Evolutionary conservation across 2,888 invertebrate species (phyloP), one percentile per base, ranked within the genome.

Genomic region (Eulithis prunata): DNA sequence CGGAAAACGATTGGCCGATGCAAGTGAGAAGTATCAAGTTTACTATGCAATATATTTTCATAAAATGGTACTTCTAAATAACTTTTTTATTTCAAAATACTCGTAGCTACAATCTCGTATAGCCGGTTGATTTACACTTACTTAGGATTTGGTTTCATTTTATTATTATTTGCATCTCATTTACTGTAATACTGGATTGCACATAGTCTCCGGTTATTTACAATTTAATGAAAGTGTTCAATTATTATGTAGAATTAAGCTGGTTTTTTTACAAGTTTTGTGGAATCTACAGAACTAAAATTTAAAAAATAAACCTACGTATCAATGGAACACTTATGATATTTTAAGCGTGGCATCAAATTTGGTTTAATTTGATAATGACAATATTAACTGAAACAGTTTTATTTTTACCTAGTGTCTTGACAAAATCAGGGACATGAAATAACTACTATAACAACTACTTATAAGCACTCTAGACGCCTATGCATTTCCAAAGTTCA

Each of bases 21-120:
- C 72, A 78, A 85, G 83, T 83, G 81, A 81, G 83, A 86, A 86
- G 77, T 85, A 84, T 85, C 86, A 81, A 79, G 73, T 84, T 83
- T 79, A 84, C 82, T 82, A 78, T 81, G 75, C 79, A 79, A 82
- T 86, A 83, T 85, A 81, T 85, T 85, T 78, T 78, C 79, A 84
- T 86, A 82, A 84, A 84, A 80, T 78, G 75, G 80, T 79, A 75
- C 73, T 79, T 80, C 80, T 85, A 79, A 75, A 78, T 80, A 79
- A 78, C 72, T 73, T 81, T 76, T 75, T 77, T 58, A 73, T 77
- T 78, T 80, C 79, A 72, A 77, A 76, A 75, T 73, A 32, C 32
- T 32, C 32, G 32, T 32, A 64, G 69, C 73, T 70, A 75, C 76
- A 72, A 72, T 75, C 72, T 77, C 64, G 76, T 78, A 71, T 66